Percentiles rank a stretch among this genome's conserved stretches.
Conservation (phyloP, 2,113 vertebrate species). For the Potamarius usumacintae region DNA sequence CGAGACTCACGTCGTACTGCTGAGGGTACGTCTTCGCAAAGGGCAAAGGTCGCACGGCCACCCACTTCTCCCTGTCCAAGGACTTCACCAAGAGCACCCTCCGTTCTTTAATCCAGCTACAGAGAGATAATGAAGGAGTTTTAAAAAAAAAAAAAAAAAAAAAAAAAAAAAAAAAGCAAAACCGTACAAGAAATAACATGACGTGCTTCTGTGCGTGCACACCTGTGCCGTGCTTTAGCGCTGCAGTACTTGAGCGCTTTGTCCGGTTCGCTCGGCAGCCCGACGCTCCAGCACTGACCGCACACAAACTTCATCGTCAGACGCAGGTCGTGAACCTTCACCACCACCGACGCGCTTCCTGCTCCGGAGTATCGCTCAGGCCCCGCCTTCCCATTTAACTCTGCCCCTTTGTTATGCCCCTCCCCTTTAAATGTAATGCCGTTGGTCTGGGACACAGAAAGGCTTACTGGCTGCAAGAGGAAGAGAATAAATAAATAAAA, state of each 20-base stretch:
- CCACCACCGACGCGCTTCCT: constrained; percentile 3
- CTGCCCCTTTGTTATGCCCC: constrained; percentile 5
- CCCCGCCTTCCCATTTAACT: constrained; percentile 15
- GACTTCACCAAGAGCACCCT: constrained; percentile 87
- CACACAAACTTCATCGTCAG: constrained; percentile 93
- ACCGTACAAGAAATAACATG: background rate
- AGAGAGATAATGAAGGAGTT: constrained; percentile 7
- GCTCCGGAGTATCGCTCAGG: constrained; percentile 26
- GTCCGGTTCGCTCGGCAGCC: constrained; percentile 85
- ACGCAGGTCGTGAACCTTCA: constrained; percentile 45
- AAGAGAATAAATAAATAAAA: background rate
- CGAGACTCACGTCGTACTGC: constrained; percentile 84
- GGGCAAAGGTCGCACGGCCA: constrained; percentile 86
- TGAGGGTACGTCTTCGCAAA: constrained; percentile 83
- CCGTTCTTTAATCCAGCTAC: constrained; percentile 92
- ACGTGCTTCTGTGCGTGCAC: background rate
- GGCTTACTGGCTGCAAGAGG: background rate
- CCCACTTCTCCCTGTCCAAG: constrained; percentile 88
- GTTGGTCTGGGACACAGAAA: constrained; percentile 20
- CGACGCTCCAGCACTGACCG: constrained; percentile 84
- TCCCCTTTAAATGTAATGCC: constrained; percentile 19
- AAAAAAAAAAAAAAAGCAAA: background rate
- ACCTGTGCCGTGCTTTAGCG: constrained; percentile 90
- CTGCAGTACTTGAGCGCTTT: constrained; percentile 87
- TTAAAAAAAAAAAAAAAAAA: background rate